A percentile compares a stretch with the other conserved stretches of the same genome.
Conservation (phyloP, 2,113 vertebrate genomes). For the Brevimyrus niger region DNA sequence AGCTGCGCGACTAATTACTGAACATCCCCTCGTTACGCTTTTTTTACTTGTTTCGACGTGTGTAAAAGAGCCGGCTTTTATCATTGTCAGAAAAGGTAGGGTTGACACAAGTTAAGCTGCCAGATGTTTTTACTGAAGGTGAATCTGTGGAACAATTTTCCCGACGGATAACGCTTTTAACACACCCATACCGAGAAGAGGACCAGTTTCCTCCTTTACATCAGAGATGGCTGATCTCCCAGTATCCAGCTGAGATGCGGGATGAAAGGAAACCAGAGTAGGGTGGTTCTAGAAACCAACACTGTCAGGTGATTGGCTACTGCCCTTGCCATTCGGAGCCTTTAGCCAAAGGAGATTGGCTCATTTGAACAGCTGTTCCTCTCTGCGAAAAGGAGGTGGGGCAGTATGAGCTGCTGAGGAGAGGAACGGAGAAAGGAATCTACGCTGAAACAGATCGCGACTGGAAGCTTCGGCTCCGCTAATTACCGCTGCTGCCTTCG, state of each 20-base stretch:
- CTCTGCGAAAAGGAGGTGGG: not conserved
- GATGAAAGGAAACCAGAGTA: not conserved
- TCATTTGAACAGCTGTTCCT: not conserved
- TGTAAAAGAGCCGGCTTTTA: not conserved
- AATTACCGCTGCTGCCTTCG: conserved; percentile 1
- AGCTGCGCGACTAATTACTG: not conserved
- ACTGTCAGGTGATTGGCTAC: not conserved
- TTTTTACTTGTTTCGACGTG: not conserved
- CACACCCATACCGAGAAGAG: not conserved
- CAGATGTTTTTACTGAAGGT: not conserved
- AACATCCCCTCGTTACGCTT: not conserved
- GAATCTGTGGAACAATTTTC: not conserved
- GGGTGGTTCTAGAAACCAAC: not conserved
- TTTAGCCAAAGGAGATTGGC: not conserved
- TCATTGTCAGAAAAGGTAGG: not conserved
- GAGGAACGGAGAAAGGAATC: not conserved
- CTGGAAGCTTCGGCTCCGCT: conserved; percentile 2
- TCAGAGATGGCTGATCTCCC: not conserved
- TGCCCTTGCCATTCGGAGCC: not conserved
- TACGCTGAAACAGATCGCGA: not conserved
- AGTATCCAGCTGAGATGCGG: not conserved
- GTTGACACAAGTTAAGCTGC: not conserved
- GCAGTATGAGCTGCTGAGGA: not conserved
- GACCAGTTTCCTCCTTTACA: not conserved
- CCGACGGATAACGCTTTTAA: not conserved